Percentiles rank a stretch among this genome's conserved stretches.
phyloP scores from a whole-genome alignment of 2,888 invertebrate species.

The Ethmia dodecea region DNA sequence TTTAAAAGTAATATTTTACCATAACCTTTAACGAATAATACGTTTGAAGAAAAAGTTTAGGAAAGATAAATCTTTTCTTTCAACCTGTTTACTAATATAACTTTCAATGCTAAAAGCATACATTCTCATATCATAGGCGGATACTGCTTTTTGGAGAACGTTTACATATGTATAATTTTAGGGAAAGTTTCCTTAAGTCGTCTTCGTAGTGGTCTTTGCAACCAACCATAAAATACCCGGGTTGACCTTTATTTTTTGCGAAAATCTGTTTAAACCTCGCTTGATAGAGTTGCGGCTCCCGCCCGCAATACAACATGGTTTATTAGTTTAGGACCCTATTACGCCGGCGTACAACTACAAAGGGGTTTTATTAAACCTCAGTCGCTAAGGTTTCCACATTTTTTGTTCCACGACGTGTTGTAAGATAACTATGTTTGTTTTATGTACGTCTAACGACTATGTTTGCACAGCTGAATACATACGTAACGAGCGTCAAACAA shows the following conservation, averaged over 20 bases:
- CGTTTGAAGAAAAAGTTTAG: too few relatives aligned
- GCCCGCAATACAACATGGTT: constrained; percentile 40
- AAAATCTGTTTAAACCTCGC: constrained; percentile 58
- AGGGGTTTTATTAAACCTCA: constrained; percentile 55
- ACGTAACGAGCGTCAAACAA: constrained; percentile 37
- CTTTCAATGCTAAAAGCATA: too few relatives aligned
- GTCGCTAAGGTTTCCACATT: constrained; percentile 27
- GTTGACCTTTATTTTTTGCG: constrained; percentile 35
- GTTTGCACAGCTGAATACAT: constrained; percentile 53
- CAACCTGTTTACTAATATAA: too few relatives aligned
- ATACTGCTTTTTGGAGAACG: too few relatives aligned
- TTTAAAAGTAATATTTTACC: too few relatives aligned
- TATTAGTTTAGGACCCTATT: constrained; percentile 73
- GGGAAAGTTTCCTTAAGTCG: too few relatives aligned
- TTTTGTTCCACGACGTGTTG: constrained; percentile 24
- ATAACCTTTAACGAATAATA: too few relatives aligned
- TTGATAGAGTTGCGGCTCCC: constrained; percentile 38
- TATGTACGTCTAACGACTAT: constrained; percentile 47
- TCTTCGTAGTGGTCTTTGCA: too few relatives aligned
- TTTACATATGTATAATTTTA: too few relatives aligned
- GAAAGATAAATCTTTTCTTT: too few relatives aligned
- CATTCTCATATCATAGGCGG: too few relatives aligned
- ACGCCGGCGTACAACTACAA: constrained; percentile 54
- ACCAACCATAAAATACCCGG: background rate
- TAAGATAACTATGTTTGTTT: constrained; percentile 57